Base-by-base conservation (phyloP, 2,888 invertebrate genomes). In the Pseudeuparius sepicola region DNA sequence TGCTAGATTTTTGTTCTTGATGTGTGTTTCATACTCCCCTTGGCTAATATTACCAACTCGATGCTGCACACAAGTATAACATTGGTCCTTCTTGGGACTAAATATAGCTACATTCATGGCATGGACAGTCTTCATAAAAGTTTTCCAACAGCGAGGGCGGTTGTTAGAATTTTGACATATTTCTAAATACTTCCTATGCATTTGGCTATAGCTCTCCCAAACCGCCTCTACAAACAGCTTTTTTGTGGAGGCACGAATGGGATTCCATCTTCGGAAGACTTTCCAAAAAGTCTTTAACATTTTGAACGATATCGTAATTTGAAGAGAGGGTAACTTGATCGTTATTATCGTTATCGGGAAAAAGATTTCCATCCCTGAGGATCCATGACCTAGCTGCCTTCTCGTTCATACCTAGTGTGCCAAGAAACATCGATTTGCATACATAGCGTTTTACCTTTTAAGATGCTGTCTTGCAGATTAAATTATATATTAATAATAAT, bases 11-110 rank as follows among this genome's bases (percentile, higher is more conserved):
- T 26, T 26, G n/a, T 10, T 26, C 3, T 26, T 10, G 9, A 26
- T 26, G 11, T 26, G 26, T 10, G 11, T 26, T 26, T 26, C n/a
- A 10, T 26, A 26, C 11, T 5, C 11, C 14, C 14, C 26, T 26
- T 26, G n/a, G 11, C 11, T 10, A 14, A 26, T n/a, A 26, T 4
- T 26, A 7, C 26, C 26, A 7, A 26, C 7, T 10, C 14, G 7
- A 26, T n/a, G 9, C 7, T n/a, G 7, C 3, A 5, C 11, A 26
- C 26, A 26, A 7, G 7, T 10, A 26, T 26, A 14, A 10, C 26
- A 26, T 26, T 26, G 11, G 26, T 26, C 26, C 11, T 26, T 26
- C 11, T 26, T 26, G 7, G 26, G 26, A 5, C n/a, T 26, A n/a
- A n/a, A 26, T 9, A 26, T 26, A 9, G 7, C 26, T 6, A 26